Evolutionary conservation across 2,888 invertebrate species (phyloP).

Genomic region (Leucophora obtusa): DNA sequence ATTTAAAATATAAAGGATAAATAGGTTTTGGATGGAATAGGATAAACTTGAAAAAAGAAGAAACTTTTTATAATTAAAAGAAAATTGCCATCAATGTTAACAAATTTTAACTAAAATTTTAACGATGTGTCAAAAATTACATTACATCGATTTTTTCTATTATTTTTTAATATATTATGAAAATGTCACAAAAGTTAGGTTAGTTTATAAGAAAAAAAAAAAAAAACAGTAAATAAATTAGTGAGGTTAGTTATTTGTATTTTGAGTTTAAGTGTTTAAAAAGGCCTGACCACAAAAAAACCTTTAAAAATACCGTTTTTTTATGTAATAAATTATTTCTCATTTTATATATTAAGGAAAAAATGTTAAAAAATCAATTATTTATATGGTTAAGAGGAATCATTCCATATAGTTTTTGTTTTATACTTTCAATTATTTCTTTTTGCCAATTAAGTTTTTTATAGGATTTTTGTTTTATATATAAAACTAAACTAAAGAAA

Average conservation of each 20-base stretch:
- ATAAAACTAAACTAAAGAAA: slow-evolving; percentile 39
- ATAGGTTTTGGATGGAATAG: background rate
- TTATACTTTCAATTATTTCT: slow-evolving; percentile 22
- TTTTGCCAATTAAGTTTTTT: slow-evolving; percentile 31
- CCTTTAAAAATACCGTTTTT: slow-evolving; percentile 5
- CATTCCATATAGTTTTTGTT: slow-evolving; percentile 44
- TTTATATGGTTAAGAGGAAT: slow-evolving; percentile 47
- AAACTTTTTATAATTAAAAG: background rate
- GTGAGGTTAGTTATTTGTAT: slow-evolving; percentile 30
- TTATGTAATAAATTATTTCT: slow-evolving; percentile 17
- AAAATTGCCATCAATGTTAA: slow-evolving; percentile 26
- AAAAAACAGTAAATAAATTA: slow-evolving; percentile 11
- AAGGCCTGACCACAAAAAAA: slow-evolving; percentile 48
- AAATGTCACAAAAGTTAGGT: slow-evolving; percentile 47
- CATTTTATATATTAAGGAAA: slow-evolving; percentile 42
- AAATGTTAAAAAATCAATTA: slow-evolving; percentile 65
- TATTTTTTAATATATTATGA: slow-evolving; percentile 11
- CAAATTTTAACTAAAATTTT: slow-evolving; percentile 14
- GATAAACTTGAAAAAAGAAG: background rate
- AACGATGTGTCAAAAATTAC: slow-evolving; percentile 42
- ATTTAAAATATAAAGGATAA: background rate
- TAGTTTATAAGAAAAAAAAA: slow-evolving; percentile 24
- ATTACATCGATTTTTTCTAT: slow-evolving; percentile 12
- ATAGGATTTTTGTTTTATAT: slow-evolving; percentile 1
- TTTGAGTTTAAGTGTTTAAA: slow-evolving; percentile 37